Evolutionary conservation across 2,113 vertebrate genomes (phyloP).

Genomic region (Fulmarus glacialis): DNA sequence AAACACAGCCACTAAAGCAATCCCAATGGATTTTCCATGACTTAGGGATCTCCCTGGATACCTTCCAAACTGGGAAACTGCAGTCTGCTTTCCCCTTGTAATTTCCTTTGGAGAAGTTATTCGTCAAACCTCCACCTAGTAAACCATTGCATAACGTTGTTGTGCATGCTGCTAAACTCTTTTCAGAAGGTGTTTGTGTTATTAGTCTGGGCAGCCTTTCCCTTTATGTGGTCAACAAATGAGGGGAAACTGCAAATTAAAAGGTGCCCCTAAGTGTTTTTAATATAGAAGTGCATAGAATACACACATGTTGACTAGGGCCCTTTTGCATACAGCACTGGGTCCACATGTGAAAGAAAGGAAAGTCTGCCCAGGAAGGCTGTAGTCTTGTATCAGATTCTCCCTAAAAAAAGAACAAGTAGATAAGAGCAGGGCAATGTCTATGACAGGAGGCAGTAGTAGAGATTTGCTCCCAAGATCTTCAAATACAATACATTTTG

Average conservation of each 20-base stretch:
- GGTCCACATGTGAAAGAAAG: background rate
- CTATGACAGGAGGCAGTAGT: background rate
- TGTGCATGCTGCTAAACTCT: background rate
- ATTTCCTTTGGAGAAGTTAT: slow-evolving; percentile 29
- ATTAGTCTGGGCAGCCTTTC: background rate
- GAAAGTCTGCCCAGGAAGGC: background rate
- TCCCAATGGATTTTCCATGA: slow-evolving; percentile 45
- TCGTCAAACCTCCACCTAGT: slow-evolving; percentile 9
- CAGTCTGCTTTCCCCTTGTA: slow-evolving; percentile 12
- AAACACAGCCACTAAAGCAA: slow-evolving; percentile 30
- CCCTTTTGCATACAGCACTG: background rate
- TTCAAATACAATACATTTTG: background rate
- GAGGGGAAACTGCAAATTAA: background rate
- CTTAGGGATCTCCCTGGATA: slow-evolving; percentile 50
- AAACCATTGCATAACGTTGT: slow-evolving; percentile 11
- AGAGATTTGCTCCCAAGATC: background rate
- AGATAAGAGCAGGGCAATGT: background rate
- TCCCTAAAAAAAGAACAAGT: background rate
- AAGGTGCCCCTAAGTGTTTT: background rate
- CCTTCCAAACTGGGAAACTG: slow-evolving; percentile 6
- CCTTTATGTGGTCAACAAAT: background rate
- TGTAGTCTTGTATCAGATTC: background rate
- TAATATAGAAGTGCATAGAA: background rate
- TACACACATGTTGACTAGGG: background rate
- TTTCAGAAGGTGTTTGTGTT: background rate